Base-by-base conservation (phyloP, 2,888 invertebrate species). In the Saturnia japonica region DNA sequence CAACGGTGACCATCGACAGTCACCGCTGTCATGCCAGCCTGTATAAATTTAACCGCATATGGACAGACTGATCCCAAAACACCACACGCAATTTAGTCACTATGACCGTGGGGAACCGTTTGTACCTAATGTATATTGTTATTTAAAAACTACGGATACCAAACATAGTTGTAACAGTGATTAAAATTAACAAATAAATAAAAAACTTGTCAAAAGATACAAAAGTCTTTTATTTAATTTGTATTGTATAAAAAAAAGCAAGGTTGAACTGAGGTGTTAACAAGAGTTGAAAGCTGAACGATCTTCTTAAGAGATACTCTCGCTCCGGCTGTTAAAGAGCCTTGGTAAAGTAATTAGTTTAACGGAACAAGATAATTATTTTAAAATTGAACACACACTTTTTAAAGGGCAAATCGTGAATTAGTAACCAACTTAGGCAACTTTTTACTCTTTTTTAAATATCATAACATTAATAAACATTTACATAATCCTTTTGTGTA, bases 231-330 rank as follows among this genome's bases (percentile, higher is more conserved):
- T 47, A 40, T 66, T 25, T 19, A 42, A 12, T 40, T 66, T 66
- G 19, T 40, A 66, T 66, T 40, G 40, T 66, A 40, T 40, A 40
- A 42, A 80, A 81, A 82, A 81, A 83, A 81, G 78, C 77, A 73
- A n/a, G 71, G 72, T 54, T 68, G 73, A 72, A 77, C 80, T 80
- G 72, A 57, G 70, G 73, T 73, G 78, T 78, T 84, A 83, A 85
- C 84, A 81, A 79, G 77, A 75, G 76, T 77, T 76, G 80, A 82
- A 80, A 77, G 78, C 74, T 78, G 79, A 77, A 81, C 81, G 78
- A 84, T 81, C 76, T 81, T 70, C 80, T 78, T 77, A 76, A 82
- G 79, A 75, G 77, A 62, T 74, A 68, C 79, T 79, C 71, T 43
- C 69, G 72, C 76, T 75, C 68, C 72, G 68, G 74, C 72, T 74